These are phyloP conservation scores for Eudasyphora cyanicolor DNA, from an alignment of 2,888 invertebrate genomes.

Conservation along the genomic window DNA sequence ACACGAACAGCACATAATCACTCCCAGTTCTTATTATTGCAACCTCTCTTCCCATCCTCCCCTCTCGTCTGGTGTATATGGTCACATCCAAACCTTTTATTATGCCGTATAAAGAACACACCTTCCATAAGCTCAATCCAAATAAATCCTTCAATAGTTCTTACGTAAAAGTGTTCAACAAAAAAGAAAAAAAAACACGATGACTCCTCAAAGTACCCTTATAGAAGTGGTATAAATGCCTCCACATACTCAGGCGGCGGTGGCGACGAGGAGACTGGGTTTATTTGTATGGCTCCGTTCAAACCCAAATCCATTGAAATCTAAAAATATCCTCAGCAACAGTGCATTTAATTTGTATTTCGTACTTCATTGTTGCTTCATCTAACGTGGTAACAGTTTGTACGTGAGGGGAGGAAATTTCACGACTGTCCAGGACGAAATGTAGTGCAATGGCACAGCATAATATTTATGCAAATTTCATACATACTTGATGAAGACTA, in stretches of 20 bases:
- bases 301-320: constrained; percentile 3
- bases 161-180: constrained; percentile 16
- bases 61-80: background rate
- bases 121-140: constrained; percentile 1
- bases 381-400: background rate
- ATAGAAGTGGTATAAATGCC: background rate
- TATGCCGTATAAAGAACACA: constrained; percentile 11
- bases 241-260: background rate
- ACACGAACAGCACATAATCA: background rate
- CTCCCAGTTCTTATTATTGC: background rate
- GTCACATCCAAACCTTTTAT: background rate
- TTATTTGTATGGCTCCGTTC: background rate
- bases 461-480: too few relatives aligned
- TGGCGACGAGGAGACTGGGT: background rate
- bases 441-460: too few relatives aligned
- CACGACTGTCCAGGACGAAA: background rate
- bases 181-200: too few relatives aligned
- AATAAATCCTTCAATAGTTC: constrained; percentile 21
- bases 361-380: background rate
- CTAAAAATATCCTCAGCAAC: background rate
- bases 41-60: background rate
- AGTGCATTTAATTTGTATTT: constrained; percentile 6
- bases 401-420: background rate
- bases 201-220: background rate
- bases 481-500: too few relatives aligned